Evolutionary conservation across 2,888 invertebrate genomes (phyloP).

Genomic region (Ellobium chinense): DNA sequence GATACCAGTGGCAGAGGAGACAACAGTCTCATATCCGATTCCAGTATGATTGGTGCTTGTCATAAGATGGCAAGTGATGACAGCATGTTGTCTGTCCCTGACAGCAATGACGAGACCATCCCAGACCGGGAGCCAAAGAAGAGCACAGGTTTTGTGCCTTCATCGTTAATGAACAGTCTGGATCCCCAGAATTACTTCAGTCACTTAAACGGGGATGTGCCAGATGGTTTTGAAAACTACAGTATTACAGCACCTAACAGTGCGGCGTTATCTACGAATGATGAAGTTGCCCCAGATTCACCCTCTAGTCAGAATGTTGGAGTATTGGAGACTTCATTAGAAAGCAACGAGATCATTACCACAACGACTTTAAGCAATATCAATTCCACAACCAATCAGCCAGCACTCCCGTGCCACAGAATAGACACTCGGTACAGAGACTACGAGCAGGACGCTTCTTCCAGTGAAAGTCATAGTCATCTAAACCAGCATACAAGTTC

Average conservation of each 20-base stretch:
- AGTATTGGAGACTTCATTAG: constrained; percentile 13
- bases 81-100: not conserved
- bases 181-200: not conserved
- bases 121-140: not conserved
- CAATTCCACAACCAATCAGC: not conserved
- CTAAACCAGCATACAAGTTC: no score
- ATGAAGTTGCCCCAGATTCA: not conserved
- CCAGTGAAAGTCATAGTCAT: no score
- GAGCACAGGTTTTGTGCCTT: constrained; percentile 18
- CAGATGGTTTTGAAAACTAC: not conserved
- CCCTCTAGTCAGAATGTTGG: constrained; percentile 11
- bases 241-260: not conserved
- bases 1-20: not conserved
- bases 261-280: not conserved
- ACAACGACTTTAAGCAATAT: not conserved
- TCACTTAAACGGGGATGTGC: not conserved
- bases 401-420: not conserved
- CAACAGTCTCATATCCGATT: not conserved
- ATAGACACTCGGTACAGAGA: no score
- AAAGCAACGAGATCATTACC: not conserved
- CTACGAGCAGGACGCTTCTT: no score
- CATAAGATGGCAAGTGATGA: constrained; percentile 8
- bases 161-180: not conserved
- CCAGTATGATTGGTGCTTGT: not conserved
- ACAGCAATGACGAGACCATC: not conserved